Conservation (phyloP, 2,888 invertebrate genomes). For the Melanchra persicariae region DNA sequence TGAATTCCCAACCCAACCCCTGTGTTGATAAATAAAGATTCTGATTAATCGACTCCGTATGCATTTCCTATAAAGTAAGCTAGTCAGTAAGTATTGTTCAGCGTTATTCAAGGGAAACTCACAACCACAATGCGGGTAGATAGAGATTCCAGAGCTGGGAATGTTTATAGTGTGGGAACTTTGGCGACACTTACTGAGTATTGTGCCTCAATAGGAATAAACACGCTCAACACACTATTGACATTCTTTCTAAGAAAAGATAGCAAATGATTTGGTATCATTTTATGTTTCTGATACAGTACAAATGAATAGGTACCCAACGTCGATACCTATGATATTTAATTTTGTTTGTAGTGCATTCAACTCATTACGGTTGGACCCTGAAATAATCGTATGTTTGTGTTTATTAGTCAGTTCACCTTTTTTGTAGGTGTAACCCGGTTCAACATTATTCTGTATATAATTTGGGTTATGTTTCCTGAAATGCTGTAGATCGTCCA, state of each 20-base stretch:
- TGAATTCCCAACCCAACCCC: too few species aligned
- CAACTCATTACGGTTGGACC: background rate
- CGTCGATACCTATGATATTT: background rate
- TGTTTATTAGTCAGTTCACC: background rate
- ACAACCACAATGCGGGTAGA: background rate
- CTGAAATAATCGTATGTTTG: background rate
- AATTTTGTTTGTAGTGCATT: background rate
- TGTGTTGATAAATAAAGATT: too few species aligned
- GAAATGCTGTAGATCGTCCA: too few species aligned
- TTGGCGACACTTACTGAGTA: background rate
- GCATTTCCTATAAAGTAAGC: background rate
- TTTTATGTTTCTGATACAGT: background rate
- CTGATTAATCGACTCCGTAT: too few species aligned
- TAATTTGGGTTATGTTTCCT: too few species aligned
- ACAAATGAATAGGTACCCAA: too few species aligned
- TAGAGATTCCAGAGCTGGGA: conserved; percentile 3
- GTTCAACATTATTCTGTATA: background rate
- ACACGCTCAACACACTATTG: background rate
- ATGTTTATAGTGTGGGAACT: conserved; percentile 7
- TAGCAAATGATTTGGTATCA: background rate
- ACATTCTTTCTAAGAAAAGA: background rate
- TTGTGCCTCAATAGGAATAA: background rate
- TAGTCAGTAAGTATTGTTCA: conserved; percentile 1
- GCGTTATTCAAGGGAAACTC: background rate
- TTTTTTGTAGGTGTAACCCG: background rate